Evolutionary conservation across 2,113 vertebrate genomes (phyloP).

Genomic region (Arenaria interpres): DNA sequence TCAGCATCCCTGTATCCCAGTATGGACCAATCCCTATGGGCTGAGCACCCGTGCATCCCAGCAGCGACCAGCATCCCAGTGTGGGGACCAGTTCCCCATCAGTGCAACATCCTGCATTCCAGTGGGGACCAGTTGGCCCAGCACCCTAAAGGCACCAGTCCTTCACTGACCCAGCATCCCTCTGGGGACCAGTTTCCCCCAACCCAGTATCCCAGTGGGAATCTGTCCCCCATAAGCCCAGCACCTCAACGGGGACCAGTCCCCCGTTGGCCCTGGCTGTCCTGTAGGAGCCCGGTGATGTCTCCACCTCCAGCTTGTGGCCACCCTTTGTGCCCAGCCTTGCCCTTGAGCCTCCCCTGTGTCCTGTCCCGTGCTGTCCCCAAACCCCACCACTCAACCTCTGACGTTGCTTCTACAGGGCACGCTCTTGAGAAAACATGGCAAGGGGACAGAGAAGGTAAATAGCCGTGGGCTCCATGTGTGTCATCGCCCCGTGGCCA

Average conservation of each 20-base stretch:
- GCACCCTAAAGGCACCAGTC: background rate
- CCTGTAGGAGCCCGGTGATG: background rate
- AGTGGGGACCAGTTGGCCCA: background rate
- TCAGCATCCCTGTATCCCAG: no score
- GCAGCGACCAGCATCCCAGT: background rate
- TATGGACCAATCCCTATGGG: no score
- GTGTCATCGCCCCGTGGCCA: background rate
- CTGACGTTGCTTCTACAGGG: slow-evolving; percentile 84
- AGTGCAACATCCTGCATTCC: background rate
- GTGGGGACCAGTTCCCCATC: background rate
- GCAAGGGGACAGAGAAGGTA: slow-evolving; percentile 87
- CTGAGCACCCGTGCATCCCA: no score
- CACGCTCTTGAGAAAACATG: slow-evolving; percentile 85
- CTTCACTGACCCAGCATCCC: background rate
- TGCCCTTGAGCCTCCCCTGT: background rate
- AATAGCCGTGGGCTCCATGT: slow-evolving; percentile 61
- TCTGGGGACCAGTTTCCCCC: background rate
- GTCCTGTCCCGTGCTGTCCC: background rate
- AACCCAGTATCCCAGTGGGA: background rate
- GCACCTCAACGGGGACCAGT: background rate
- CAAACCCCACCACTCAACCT: slow-evolving; percentile 61
- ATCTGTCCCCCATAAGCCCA: background rate
- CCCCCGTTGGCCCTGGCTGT: background rate
- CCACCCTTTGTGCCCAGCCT: background rate
- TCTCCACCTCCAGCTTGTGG: background rate